Base-by-base conservation (phyloP, 2,888 invertebrate genomes). In the Minunthozetes semirufus region DNA sequence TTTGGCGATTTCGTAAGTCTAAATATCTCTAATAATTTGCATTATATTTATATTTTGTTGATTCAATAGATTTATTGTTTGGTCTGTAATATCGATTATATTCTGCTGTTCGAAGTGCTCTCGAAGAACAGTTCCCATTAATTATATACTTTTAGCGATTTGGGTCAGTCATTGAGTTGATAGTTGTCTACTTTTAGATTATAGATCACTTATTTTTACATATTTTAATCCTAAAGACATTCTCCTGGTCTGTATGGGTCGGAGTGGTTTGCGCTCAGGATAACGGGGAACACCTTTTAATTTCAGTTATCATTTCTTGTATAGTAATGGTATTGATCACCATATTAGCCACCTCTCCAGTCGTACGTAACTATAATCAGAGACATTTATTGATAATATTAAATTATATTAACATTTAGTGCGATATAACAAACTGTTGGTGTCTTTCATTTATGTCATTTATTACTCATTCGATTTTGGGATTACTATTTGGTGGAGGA, bases 131-230 rank as follows among this genome's bases (percentile, higher is more conserved):
- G 56, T 56, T 25, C 56, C 56, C 19, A 17, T 56, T 8, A 56
- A 56, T 56, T 56, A 17, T n/a, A 56, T 56, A 56, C 22, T 56
- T n/a, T n/a, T n/a, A n/a, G n/a, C n/a, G n/a, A n/a, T 22, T 56
- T 56, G 22, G 25, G 19, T 22, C 4, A 22, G 5, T 56, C 22
- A 22, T 19, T 56, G 6, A 56, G 22, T n/a, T n/a, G n/a, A n/a
- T n/a, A n/a, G n/a, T n/a, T n/a, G 15, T n/a, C n/a, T n/a, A n/a
- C n/a, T 13, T 22, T 56, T 56, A 22, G n/a, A n/a, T n/a, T n/a
- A n/a, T 4, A 22, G 3, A 56, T 3, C 22, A n/a, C n/a, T 11
- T 46, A 22, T 5, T 25, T 56, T 22, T 56, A 56, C 4, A 3
- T 56, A 22, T 48, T 9, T 48, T 9, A 4, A 22, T 11, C 22